A percentile compares a stretch with the other conserved stretches of the same genome.
phyloP scores from a whole-genome alignment of 2,888 invertebrate species.

The Molanna angustata region DNA sequence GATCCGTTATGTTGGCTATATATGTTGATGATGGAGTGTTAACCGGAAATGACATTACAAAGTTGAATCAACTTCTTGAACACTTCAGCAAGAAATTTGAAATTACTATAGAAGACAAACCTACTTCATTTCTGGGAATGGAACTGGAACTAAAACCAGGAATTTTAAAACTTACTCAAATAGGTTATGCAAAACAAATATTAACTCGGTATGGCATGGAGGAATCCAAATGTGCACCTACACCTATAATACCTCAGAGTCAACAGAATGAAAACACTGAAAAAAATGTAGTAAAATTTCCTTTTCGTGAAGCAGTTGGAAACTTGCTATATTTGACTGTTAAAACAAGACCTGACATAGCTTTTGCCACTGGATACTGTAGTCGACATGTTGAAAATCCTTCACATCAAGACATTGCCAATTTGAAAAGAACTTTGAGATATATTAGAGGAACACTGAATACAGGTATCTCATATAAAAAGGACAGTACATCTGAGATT shows the following conservation, averaged over 20 bases:
- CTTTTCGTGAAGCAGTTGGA: conserved; percentile 1
- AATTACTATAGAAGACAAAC: neutral
- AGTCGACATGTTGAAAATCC: conserved; percentile 1
- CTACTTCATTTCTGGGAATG: neutral
- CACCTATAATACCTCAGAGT: too few species aligned
- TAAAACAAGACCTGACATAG: conserved; percentile 1
- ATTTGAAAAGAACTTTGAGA: neutral
- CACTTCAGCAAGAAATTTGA: conserved; percentile 2
- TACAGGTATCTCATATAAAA: neutral
- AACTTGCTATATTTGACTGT: neutral
- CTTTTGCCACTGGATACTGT: neutral
- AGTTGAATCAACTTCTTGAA: conserved; percentile 11
- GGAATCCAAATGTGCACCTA: too few species aligned
- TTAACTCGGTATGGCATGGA: too few species aligned
- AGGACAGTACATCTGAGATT: conserved; percentile 4
- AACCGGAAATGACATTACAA: neutral
- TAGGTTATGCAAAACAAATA: neutral
- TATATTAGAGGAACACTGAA: neutral
- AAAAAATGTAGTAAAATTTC: too few species aligned
- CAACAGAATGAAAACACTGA: too few species aligned
- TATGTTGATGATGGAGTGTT: conserved; percentile 1
- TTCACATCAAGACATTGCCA: neutral
- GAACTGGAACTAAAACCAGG: neutral
- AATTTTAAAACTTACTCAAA: neutral
- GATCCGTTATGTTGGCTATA: neutral